Evolutionary conservation across 2,113 vertebrate species (phyloP).

Genomic region (Ornithorhynchus anatinus): DNA sequence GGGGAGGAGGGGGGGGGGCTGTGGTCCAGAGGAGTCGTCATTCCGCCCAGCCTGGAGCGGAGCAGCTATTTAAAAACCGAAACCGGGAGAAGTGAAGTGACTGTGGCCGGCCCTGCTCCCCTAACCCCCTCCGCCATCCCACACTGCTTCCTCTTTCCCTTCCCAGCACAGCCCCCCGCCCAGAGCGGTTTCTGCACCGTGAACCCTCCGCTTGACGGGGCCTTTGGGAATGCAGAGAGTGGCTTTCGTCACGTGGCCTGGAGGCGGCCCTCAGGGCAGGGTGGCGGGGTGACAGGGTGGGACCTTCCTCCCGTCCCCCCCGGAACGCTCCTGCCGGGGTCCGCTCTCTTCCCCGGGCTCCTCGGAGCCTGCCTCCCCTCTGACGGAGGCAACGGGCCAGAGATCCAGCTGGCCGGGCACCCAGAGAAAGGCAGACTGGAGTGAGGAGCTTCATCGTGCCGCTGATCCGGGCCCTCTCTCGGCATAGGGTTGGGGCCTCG

Average conservation of each 20-base stretch:
- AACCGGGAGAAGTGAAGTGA: conserved; percentile 43
- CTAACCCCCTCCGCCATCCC: conserved; percentile 46
- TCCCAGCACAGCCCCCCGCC: conserved; percentile 13
- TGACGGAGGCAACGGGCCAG: too few species aligned
- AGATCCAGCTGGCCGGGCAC: too few species aligned
- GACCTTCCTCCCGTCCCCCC: not conserved
- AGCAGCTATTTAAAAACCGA: conserved; percentile 54
- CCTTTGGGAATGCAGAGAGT: not conserved
- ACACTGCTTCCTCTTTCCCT: conserved; percentile 62
- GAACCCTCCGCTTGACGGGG: not conserved
- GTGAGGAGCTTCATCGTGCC: too few species aligned
- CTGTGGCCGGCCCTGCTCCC: conserved; percentile 30
- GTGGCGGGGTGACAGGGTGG: too few species aligned
- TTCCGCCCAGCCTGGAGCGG: not conserved
- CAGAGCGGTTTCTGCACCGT: not conserved
- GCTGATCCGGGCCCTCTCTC: too few species aligned
- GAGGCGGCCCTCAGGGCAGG: too few species aligned
- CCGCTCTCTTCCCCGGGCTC: not conserved
- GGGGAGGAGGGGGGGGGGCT: conserved; percentile 2
- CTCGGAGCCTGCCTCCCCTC: not conserved
- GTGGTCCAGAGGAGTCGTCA: too few species aligned
- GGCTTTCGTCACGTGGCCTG: too few species aligned
- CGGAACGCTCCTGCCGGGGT: not conserved
- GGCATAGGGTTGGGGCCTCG: too few species aligned
- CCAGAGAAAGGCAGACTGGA: too few species aligned